Evolutionary conservation across 2,797 vertebrate genomes (phyloP).

Genomic region (Malurus splendens): DNA sequence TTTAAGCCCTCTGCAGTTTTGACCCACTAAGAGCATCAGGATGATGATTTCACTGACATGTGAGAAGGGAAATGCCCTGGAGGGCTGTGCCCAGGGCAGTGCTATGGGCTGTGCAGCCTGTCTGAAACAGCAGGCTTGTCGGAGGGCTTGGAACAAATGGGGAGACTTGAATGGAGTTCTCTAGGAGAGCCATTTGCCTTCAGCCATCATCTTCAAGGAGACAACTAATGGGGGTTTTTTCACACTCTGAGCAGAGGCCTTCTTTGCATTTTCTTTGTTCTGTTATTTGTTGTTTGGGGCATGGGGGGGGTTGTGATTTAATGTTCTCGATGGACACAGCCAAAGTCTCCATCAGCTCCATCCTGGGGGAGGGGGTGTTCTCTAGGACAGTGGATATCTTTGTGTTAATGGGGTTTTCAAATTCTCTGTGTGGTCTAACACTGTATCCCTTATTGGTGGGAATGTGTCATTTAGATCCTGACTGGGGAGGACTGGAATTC

Average conservation of each 20-base stretch:
- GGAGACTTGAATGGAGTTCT: background rate
- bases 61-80: background rate
- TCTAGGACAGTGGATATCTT: background rate
- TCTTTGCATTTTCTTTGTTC: background rate
- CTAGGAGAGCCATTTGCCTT: background rate
- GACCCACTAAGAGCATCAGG: background rate
- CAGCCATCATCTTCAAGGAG: background rate
- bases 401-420: slow-evolving; percentile 41
- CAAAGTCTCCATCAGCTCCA: background rate
- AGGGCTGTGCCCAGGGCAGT: background rate
- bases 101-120: background rate
- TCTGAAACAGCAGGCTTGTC: rapidly evolving
- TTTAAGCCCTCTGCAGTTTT: background rate
- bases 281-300: background rate
- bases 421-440: slow-evolving; percentile 73
- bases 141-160: background rate
- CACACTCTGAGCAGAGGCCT: background rate
- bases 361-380: background rate
- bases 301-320: background rate
- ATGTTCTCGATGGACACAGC: background rate
- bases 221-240: background rate
- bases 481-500: slow-evolving; percentile 99
- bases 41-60: rapidly evolving
- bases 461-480: slow-evolving; percentile 89
- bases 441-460: slow-evolving; percentile 77